A percentile compares a stretch with the other conserved stretches of the same genome.
Conservation (phyloP, 2,888 invertebrate species). For the Lasioglossum zephyrum region DNA sequence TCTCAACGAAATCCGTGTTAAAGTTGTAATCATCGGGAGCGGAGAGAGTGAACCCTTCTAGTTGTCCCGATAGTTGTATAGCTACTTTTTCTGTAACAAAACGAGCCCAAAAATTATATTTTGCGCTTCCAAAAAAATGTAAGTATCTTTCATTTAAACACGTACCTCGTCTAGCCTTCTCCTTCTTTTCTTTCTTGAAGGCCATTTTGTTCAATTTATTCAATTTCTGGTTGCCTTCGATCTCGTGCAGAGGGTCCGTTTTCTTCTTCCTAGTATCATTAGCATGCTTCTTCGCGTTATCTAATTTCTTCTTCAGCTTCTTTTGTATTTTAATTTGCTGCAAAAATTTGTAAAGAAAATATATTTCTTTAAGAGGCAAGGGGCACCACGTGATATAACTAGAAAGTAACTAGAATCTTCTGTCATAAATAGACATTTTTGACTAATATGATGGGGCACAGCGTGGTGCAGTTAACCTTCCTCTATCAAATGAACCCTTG, state of each 20-base stretch:
- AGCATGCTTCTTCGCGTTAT: slow-evolving; percentile 82
- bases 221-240: slow-evolving; percentile 89
- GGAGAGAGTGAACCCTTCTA: slow-evolving; percentile 87
- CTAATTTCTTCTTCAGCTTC: slow-evolving; percentile 86
- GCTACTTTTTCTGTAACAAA: slow-evolving; percentile 87
- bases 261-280: slow-evolving; percentile 83
- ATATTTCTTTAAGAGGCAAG: too few species aligned
- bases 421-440: too few species aligned
- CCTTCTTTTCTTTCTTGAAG: slow-evolving; percentile 89
- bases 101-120: slow-evolving; percentile 29
- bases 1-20: slow-evolving; percentile 85
- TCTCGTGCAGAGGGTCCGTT: slow-evolving; percentile 88
- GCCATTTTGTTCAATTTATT: slow-evolving; percentile 87
- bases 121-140: slow-evolving; percentile 3
- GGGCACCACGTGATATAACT: too few species aligned
- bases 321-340: slow-evolving; percentile 75
- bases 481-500: too few species aligned
- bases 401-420: too few species aligned
- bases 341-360: too few species aligned
- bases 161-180: slow-evolving; percentile 84
- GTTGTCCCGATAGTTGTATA: slow-evolving; percentile 87
- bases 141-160: slow-evolving; percentile 21
- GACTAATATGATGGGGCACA: too few species aligned
- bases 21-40: slow-evolving; percentile 87
- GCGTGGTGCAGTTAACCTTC: too few species aligned